A percentile compares a stretch with the other conserved stretches of the same genome.
Conservation (phyloP, 35 echinoderm and acorn worm genomes). For the Eucidaris tribuloides region DNA sequence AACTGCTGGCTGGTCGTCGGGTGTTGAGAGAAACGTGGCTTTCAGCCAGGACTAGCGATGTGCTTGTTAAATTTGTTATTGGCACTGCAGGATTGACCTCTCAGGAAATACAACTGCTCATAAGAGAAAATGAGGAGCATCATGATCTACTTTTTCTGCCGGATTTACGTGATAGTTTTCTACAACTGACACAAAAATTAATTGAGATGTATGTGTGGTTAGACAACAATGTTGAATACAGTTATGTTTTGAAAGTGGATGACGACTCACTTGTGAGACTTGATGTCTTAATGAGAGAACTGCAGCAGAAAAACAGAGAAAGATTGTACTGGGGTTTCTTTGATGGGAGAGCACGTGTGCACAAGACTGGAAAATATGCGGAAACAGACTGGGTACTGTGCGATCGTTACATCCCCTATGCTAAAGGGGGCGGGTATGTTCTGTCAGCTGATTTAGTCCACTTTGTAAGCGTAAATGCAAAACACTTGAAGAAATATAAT, state of each 20-base stretch:
- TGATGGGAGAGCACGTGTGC: conserved; percentile 66
- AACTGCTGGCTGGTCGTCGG: conserved; percentile 35
- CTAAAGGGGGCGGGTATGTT: conserved; percentile 73
- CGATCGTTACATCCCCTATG: conserved; percentile 76
- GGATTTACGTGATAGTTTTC: conserved; percentile 46
- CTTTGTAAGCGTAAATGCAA: conserved; percentile 56
- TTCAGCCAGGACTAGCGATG: not conserved
- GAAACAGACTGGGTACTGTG: conserved; percentile 77
- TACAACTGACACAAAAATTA: conserved; percentile 52
- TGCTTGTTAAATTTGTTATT: conserved; percentile 62
- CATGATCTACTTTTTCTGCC: conserved; percentile 51
- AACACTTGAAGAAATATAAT: conserved; percentile 62
- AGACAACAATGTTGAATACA: conserved; percentile 64
- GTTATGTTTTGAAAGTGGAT: conserved; percentile 70
- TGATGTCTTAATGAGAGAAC: conserved; percentile 40
- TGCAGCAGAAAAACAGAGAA: conserved; percentile 38
- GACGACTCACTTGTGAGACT: conserved; percentile 75
- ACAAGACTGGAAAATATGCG: conserved; percentile 60
- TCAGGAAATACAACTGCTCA: conserved; percentile 6
- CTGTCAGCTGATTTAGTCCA: conserved; percentile 69
- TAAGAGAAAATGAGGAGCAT: conserved; percentile 39
- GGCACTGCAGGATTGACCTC: conserved; percentile 36
- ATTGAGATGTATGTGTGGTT: conserved; percentile 74
- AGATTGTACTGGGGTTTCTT: conserved; percentile 81
- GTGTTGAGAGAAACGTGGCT: conserved; percentile 71